These are phyloP conservation scores for Selenia dentaria DNA, from an alignment of 2,888 invertebrate species.

Conservation along the genomic window DNA sequence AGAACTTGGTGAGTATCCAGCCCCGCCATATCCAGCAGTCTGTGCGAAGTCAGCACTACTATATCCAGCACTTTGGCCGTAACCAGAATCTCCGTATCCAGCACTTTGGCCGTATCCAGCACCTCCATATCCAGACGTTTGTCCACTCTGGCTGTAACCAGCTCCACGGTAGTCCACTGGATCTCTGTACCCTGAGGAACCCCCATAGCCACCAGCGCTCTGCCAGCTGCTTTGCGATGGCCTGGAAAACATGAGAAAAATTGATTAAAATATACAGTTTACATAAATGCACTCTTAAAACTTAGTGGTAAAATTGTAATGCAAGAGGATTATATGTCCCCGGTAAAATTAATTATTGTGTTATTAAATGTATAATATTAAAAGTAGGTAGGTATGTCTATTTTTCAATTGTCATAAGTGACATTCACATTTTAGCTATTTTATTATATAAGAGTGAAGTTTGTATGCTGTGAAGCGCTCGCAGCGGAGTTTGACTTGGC, in stretches of 20 bases:
- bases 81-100: neutral
- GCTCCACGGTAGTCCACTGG: constrained; percentile 25
- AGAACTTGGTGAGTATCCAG: constrained; percentile 30
- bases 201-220: constrained; percentile 46
- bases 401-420: too few relatives aligned
- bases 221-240: constrained; percentile 64
- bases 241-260: constrained; percentile 43
- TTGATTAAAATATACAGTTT: neutral
- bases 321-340: too few relatives aligned
- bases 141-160: constrained; percentile 28
- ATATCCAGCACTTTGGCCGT: constrained; percentile 3
- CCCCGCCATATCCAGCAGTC: constrained; percentile 12
- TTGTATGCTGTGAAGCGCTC: too few relatives aligned
- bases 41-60: constrained; percentile 29
- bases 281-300: too few relatives aligned
- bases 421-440: too few relatives aligned
- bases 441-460: too few relatives aligned
- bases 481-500: too few relatives aligned
- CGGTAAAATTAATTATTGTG: too few relatives aligned
- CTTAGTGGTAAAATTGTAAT: too few relatives aligned
- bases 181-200: constrained; percentile 33
- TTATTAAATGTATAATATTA: too few relatives aligned
- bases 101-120: constrained; percentile 2
- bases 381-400: too few relatives aligned
- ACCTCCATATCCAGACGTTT: constrained; percentile 22